Conservation (phyloP, 2,888 invertebrate species). For the Masnerella sp. region DNA sequence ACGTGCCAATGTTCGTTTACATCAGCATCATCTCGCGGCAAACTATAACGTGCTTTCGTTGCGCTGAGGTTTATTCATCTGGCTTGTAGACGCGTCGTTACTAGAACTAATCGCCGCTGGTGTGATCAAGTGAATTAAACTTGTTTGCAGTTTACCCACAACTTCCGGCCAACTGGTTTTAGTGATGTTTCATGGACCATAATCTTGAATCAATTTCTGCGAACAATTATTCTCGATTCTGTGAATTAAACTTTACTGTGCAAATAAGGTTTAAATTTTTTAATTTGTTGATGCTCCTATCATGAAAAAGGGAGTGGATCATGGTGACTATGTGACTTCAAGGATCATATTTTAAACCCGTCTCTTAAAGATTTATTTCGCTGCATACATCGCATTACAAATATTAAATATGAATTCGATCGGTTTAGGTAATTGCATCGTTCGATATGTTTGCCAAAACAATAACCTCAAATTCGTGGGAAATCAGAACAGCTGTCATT, state of each 20-base stretch:
- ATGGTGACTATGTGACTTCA: not conserved
- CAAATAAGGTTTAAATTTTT: no score
- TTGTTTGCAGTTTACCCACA: conserved; percentile 6
- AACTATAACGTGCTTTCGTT: conserved; percentile 12
- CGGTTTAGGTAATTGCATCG: no score
- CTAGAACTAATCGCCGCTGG: conserved; percentile 5
- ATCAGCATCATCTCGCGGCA: conserved; percentile 3
- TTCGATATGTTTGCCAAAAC: not conserved
- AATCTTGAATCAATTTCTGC: not conserved
- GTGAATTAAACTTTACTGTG: no score
- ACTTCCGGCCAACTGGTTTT: conserved; percentile 1
- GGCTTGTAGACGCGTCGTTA: conserved; percentile 23
- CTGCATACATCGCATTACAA: no score
- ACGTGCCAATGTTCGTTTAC: conserved; percentile 43
- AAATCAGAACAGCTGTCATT: not conserved
- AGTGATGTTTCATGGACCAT: not conserved
- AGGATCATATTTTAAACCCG: no score
- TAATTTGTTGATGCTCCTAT: no score
- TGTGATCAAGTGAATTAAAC: conserved; percentile 20
- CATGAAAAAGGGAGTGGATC: not conserved
- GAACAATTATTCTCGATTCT: no score
- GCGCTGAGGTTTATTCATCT: conserved; percentile 18
- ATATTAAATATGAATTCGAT: no score
- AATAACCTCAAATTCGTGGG: conserved; percentile 4
- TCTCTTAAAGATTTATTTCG: no score